Evolutionary conservation across 2,888 invertebrate species (phyloP), one percentile per base, ranked within the genome.

Genomic region (Syritta pipiens): DNA sequence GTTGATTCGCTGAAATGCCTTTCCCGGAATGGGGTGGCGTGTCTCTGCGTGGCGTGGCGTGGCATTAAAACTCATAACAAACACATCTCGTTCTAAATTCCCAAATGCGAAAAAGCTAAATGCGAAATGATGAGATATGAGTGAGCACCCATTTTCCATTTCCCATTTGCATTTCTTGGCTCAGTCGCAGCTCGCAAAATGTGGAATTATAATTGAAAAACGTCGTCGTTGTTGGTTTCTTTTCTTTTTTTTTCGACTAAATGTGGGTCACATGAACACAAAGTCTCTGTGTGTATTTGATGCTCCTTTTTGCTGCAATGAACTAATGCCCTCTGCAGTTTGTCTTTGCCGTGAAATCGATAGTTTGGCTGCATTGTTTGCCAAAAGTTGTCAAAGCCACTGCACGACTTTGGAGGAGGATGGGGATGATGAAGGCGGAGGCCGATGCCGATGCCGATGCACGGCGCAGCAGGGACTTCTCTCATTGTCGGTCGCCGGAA

Each of bases 331-430:
- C 24, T 12, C 40, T 46, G 42, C 14, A 53, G 24, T 40, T 26
- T n/a, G 24, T 60, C 30, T 20, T 60, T 35, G 30, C 20, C 24
- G 17, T 46, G 35, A 55, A 68, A 76, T 63, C 69, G 57, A 69
- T 76, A 69, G 14, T 57, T 49, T 35, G 55, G 62, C 63, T 59
- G 76, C 59, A 76, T 71, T 76, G 57, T 71, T 53, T 63, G 62
- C 48, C 62, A 62, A 51, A 49, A 19, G 44, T 65, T 35, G 17
- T 14, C 42, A 49, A 22, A 49, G 19, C 55, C 51, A 7, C 20
- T 42, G 42, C 4, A 4, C 22, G n/a, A n/a, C n/a, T n/a, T n/a
- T n/a, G n/a, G n/a, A n/a, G n/a, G n/a, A n/a, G n/a, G n/a, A n/a
- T n/a, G n/a, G n/a, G n/a, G n/a, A n/a, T n/a, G n/a, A n/a, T n/a